Conservation (phyloP, 2,797 vertebrate species). For the Phylloscopus collybita region DNA sequence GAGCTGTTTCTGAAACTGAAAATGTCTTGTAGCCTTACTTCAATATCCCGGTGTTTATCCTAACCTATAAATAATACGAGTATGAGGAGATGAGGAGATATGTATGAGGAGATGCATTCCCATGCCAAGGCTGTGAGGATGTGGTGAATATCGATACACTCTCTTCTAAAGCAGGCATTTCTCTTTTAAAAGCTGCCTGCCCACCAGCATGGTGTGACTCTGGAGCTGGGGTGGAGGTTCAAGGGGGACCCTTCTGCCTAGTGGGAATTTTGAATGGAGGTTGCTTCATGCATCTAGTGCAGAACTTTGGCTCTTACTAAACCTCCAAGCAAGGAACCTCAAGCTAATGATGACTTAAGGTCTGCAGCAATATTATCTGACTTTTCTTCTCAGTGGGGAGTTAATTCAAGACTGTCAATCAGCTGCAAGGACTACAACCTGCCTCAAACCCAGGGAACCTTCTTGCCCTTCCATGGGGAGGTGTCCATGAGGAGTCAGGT, state of each 20-base stretch:
- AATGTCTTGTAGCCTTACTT: conserved; percentile 30
- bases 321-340: not conserved
- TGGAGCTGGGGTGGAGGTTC: not conserved
- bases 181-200: not conserved
- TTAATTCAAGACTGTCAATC: not conserved
- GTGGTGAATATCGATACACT: not conserved
- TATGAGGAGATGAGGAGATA: too few relatives aligned
- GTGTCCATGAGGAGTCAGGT: fast-evolving
- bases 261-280: not conserved
- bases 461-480: not conserved
- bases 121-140: conserved; percentile 22
- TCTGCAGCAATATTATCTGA: not conserved
- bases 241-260: not conserved
- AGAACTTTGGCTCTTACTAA: not conserved
- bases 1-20: conserved; percentile 44
- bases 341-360: not conserved
- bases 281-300: not conserved
- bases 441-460: not conserved
- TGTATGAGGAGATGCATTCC: not conserved
- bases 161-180: not conserved
- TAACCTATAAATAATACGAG: conserved; percentile 53
- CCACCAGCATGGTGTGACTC: fast-evolving
- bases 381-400: not conserved
- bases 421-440: not conserved
- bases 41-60: not conserved